Evolutionary conservation across 2,888 invertebrate species (phyloP).

Genomic region (Tenthredo amoena): DNA sequence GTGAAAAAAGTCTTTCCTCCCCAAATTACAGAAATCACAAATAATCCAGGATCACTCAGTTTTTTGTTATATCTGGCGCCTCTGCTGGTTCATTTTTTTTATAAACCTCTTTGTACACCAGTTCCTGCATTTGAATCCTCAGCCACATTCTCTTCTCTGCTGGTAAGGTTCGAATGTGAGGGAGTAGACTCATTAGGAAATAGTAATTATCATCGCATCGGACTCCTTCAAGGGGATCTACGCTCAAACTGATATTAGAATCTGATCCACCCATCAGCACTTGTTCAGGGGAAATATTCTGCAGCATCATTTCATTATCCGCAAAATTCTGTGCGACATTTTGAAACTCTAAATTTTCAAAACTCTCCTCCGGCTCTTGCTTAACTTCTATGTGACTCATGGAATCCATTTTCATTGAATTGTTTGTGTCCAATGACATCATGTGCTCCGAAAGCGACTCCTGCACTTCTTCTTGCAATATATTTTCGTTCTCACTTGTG

Average conservation of each 20-base stretch:
- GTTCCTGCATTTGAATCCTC: slow-evolving; percentile 76
- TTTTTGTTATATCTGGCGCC: background rate
- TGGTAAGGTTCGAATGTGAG: slow-evolving; percentile 73
- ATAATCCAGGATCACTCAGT: slow-evolving; percentile 6
- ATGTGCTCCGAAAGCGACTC: slow-evolving; percentile 54
- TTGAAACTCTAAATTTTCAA: slow-evolving; percentile 68
- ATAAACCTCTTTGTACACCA: slow-evolving; percentile 75
- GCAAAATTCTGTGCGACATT: slow-evolving; percentile 65
- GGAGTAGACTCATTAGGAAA: slow-evolving; percentile 76
- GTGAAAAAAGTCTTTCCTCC: slow-evolving; percentile 22
- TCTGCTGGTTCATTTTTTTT: slow-evolving; percentile 61
- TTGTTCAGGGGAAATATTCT: slow-evolving; percentile 71
- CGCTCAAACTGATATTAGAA: slow-evolving; percentile 64
- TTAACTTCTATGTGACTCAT: slow-evolving; percentile 66
- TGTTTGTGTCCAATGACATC: slow-evolving; percentile 58
- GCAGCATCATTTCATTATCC: slow-evolving; percentile 72
- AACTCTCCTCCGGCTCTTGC: slow-evolving; percentile 69
- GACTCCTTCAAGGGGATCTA: slow-evolving; percentile 69
- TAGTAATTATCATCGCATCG: slow-evolving; percentile 76
- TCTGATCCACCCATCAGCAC: slow-evolving; percentile 69
- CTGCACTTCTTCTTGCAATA: slow-evolving; percentile 32
- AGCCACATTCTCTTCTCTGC: slow-evolving; percentile 74
- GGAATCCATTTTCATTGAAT: slow-evolving; percentile 61
- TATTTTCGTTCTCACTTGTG: slow-evolving; percentile 59
- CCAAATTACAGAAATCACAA: background rate